These are phyloP conservation scores for Brachylomia viminalis DNA, from an alignment of 2,888 invertebrate genomes.

Conservation along the genomic window DNA sequence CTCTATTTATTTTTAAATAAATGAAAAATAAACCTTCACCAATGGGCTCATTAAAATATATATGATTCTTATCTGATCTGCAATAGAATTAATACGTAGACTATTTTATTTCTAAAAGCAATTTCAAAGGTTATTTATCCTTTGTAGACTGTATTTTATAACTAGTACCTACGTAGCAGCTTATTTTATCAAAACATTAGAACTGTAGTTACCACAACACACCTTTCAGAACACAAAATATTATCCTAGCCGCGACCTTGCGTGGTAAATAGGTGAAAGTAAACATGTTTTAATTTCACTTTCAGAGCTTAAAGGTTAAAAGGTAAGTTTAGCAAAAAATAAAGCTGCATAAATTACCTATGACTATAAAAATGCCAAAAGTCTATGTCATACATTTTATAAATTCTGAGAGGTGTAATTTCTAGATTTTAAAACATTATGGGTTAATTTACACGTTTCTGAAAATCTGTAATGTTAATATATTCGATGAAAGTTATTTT, in stretches of 20 bases:
- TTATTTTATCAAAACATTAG: slow-evolving; percentile 2
- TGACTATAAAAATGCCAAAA: slow-evolving; percentile 20
- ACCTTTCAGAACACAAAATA: slow-evolving; percentile 22
- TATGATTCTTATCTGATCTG: neutral
- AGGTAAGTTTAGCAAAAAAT: slow-evolving; percentile 9
- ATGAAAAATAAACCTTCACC: neutral
- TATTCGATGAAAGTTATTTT: neutral
- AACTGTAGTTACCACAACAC: slow-evolving; percentile 14
- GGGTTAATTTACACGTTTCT: neutral
- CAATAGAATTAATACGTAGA: neutral
- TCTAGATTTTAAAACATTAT: neutral
- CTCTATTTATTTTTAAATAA: neutral
- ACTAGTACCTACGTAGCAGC: neutral
- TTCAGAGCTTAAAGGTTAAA: slow-evolving; percentile 17
- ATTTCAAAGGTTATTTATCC: too few species aligned
- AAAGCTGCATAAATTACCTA: slow-evolving; percentile 28
- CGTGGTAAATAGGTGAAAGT: slow-evolving; percentile 29
- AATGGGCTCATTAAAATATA: neutral
- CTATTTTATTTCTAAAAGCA: neutral
- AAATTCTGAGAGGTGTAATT: neutral
- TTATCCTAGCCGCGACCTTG: slow-evolving; percentile 31
- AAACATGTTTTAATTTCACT: slow-evolving; percentile 21
- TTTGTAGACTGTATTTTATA: neutral
- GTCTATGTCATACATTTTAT: slow-evolving; percentile 5
- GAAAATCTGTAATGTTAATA: neutral